phyloP scores from a whole-genome alignment of 1,140 invertebrate genomes.

The Uloborus diversus region DNA sequence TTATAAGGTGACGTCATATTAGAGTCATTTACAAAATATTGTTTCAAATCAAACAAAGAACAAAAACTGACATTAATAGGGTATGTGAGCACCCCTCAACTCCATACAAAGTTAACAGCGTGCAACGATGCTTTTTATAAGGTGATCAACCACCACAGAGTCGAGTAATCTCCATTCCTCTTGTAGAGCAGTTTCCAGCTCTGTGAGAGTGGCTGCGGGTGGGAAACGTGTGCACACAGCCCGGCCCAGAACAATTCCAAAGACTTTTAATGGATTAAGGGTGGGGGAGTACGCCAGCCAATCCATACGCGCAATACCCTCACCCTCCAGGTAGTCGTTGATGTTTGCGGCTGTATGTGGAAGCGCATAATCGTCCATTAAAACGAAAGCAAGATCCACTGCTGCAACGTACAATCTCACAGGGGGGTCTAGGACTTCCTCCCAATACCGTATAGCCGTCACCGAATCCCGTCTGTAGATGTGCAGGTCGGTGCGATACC shows the following conservation, averaged over 20 bases:
- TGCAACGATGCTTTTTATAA: no score
- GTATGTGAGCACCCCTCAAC: no score
- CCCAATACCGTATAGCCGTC: neutral
- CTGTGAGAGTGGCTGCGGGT: neutral
- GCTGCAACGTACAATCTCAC: neutral
- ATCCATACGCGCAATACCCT: neutral
- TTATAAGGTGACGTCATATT: no score
- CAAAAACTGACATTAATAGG: no score
- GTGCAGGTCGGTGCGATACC: neutral
- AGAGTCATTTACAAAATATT: no score
- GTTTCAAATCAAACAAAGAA: no score
- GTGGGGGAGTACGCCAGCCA: neutral
- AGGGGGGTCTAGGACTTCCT: neutral
- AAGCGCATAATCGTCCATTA: neutral
- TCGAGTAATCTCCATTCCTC: neutral
- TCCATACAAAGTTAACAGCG: no score
- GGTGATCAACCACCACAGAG: neutral
- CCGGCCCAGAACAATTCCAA: neutral
- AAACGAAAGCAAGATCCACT: neutral
- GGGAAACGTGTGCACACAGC: neutral
- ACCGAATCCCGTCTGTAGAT: neutral
- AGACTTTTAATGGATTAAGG: neutral
- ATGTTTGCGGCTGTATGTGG: neutral
- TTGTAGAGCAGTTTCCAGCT: neutral
- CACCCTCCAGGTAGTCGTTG: neutral